phyloP scores from a whole-genome alignment of 2,888 invertebrate genomes.

The Ophion ventricosus region DNA sequence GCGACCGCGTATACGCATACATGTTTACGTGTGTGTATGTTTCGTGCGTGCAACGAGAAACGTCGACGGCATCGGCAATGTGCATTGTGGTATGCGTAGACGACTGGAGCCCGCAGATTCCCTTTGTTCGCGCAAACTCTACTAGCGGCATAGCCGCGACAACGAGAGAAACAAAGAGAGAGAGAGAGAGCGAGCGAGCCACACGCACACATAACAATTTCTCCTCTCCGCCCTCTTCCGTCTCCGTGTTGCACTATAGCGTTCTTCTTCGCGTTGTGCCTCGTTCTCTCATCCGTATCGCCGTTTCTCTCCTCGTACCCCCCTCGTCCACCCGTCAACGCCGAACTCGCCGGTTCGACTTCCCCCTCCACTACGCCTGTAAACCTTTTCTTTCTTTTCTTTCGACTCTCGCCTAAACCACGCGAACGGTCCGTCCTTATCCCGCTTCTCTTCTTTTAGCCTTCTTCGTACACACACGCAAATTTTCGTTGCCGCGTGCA shows the following conservation, averaged over 20 bases:
- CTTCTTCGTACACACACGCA: slow-evolving; percentile 41
- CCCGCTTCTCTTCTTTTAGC: slow-evolving; percentile 50
- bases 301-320: slow-evolving; percentile 53
- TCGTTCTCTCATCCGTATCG: slow-evolving; percentile 63
- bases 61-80: slow-evolving; percentile 61
- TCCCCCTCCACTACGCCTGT: slow-evolving; percentile 55
- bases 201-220: slow-evolving; percentile 58
- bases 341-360: slow-evolving; percentile 57
- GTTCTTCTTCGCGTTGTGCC: slow-evolving; percentile 41
- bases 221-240: slow-evolving; percentile 61
- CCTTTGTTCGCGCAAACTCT: slow-evolving; percentile 82
- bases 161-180: slow-evolving; percentile 69
- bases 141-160: slow-evolving; percentile 74
- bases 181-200: slow-evolving; percentile 30
- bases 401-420: slow-evolving; percentile 66
- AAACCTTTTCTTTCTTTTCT: not conserved
- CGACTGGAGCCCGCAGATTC: slow-evolving; percentile 81
- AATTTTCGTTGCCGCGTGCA: slow-evolving; percentile 49
- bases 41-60: slow-evolving; percentile 59
- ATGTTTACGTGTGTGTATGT: too few relatives aligned
- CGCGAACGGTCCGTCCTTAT: slow-evolving; percentile 68
- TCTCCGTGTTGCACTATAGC: slow-evolving; percentile 54
- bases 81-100: slow-evolving; percentile 75
- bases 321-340: slow-evolving; percentile 43
- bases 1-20: slow-evolving; percentile 63